Evolutionary conservation across 2,888 invertebrate species (phyloP).

Genomic region (Boloria euphrosyne): DNA sequence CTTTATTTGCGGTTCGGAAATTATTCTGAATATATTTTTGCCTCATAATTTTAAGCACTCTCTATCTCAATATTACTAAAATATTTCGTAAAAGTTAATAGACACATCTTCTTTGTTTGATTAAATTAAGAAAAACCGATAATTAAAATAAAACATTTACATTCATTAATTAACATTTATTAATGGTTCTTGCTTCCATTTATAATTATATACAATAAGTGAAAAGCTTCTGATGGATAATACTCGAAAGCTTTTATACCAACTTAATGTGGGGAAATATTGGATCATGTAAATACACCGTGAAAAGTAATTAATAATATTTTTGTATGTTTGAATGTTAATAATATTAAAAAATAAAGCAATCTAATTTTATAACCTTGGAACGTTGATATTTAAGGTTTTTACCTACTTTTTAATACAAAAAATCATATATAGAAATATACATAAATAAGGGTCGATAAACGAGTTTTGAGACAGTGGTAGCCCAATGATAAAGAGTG

Average conservation of each 20-base stretch:
- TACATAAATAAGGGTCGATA: no score
- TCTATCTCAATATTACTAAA: slow-evolving; percentile 23
- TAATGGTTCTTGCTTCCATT: background rate
- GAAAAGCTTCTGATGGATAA: background rate
- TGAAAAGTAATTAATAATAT: no score
- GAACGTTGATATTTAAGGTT: no score
- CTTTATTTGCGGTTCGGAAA: background rate
- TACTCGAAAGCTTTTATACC: background rate
- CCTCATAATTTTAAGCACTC: slow-evolving; percentile 27
- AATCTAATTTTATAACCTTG: no score
- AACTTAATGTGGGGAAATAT: background rate
- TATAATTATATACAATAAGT: background rate
- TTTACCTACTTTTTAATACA: no score
- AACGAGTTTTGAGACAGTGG: no score
- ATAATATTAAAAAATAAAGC: no score
- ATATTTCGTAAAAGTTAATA: slow-evolving; percentile 16
- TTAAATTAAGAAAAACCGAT: slow-evolving; percentile 4
- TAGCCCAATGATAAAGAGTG: no score
- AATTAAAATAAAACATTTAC: background rate
- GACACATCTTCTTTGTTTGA: background rate
- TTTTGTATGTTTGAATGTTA: no score
- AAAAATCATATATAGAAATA: no score
- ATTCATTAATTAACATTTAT: background rate
- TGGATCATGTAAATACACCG: background rate
- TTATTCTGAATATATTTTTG: slow-evolving; percentile 10